phyloP scores from a whole-genome alignment of 1,140 invertebrate species.

The Chelonus insularis region DNA sequence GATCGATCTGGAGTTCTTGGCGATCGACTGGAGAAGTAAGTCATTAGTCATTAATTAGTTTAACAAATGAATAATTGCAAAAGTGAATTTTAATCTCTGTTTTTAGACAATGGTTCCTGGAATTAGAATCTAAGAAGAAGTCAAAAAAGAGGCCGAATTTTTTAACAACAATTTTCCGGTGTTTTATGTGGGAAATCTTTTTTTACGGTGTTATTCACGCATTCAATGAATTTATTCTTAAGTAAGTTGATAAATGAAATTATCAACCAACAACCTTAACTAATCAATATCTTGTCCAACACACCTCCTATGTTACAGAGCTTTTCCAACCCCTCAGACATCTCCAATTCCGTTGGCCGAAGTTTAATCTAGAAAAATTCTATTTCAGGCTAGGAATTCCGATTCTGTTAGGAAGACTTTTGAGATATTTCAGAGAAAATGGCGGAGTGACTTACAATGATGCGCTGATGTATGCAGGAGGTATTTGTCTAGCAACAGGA shows the following conservation, averaged over 20 bases:
- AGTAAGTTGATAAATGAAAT: too few species aligned
- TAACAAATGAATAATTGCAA: neutral
- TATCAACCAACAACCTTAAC: too few species aligned
- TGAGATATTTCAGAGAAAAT: constrained; percentile 59
- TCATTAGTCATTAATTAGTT: constrained; percentile 2
- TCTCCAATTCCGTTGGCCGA: too few species aligned
- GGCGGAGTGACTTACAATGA: constrained; percentile 40
- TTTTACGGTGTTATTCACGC: constrained; percentile 58
- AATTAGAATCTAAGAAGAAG: constrained; percentile 52
- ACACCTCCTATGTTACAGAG: too few species aligned
- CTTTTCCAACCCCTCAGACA: too few species aligned
- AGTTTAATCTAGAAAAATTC: too few species aligned
- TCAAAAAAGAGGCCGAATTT: constrained; percentile 53
- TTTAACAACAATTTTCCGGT: constrained; percentile 65
- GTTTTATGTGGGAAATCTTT: constrained; percentile 64
- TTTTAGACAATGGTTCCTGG: constrained; percentile 58
- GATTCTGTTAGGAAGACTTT: constrained; percentile 60
- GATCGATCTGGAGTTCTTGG: constrained; percentile 59
- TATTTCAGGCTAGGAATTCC: constrained; percentile 54
- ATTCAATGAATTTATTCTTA: constrained; percentile 54
- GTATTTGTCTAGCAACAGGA: constrained; percentile 62
- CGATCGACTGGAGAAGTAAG: constrained; percentile 51
- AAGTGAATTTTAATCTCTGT: constrained; percentile 1
- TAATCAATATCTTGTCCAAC: too few species aligned
- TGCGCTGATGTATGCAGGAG: constrained; percentile 64